These are phyloP conservation scores for Cacoxenus indagator DNA, from an alignment of 2,888 invertebrate species.

Conservation along the genomic window DNA sequence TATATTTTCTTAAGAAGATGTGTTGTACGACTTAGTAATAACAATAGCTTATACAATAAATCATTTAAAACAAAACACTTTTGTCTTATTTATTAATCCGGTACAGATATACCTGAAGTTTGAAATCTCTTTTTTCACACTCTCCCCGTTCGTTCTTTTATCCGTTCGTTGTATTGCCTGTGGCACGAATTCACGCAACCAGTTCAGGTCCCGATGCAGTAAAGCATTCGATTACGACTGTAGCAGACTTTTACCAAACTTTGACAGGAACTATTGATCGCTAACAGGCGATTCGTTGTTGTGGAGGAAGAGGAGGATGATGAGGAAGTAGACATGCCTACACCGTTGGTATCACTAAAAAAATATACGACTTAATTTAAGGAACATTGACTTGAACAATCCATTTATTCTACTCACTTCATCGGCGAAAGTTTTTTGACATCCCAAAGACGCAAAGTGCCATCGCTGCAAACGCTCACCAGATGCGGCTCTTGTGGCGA, in stretches of 20 bases:
- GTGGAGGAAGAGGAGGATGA: constrained; percentile 44
- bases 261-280: constrained; percentile 61
- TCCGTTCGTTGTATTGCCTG: background rate
- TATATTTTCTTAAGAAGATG: constrained; percentile 29
- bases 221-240: constrained; percentile 59
- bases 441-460: constrained; percentile 78
- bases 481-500: constrained; percentile 74
- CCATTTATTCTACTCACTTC: constrained; percentile 38
- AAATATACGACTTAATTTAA: background rate
- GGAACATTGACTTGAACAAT: background rate
- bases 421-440: constrained; percentile 61
- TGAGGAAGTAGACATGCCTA: constrained; percentile 37
- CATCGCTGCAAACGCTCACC: constrained; percentile 79
- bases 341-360: constrained; percentile 47
- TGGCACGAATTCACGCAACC: background rate
- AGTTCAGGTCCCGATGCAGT: constrained; percentile 62
- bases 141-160: no score
- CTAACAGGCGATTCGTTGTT: constrained; percentile 58
- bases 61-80: constrained; percentile 55
- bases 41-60: constrained; percentile 63
- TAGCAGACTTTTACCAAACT: constrained; percentile 66
- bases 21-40: constrained; percentile 51
- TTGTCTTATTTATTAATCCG: background rate
- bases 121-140: constrained; percentile 1
- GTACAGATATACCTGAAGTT: constrained; percentile 3